Percentiles rank a stretch among this genome's conserved stretches.
phyloP scores from a whole-genome alignment of 53 echinoderm and acorn worm genomes.

The Paracentrotus lividus region DNA sequence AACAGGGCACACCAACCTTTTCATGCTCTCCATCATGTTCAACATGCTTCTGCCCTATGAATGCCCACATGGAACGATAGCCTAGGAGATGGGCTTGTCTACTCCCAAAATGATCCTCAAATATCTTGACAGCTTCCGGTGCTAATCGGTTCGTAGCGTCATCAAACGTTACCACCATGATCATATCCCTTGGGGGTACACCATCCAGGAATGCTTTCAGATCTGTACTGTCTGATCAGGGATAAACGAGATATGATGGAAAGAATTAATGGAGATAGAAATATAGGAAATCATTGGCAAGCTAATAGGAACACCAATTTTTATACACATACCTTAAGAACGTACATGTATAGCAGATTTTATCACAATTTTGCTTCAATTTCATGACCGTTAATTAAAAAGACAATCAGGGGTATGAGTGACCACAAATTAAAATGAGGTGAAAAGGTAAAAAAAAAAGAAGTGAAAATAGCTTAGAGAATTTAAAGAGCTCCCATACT shows the following conservation, averaged over 20 bases:
- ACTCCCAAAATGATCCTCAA: conserved; percentile 71
- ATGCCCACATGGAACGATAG: conserved; percentile 68
- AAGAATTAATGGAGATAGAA: not conserved
- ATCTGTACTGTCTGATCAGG: conserved; percentile 48
- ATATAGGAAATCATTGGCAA: not conserved
- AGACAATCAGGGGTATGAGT: too few species aligned
- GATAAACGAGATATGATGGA: not conserved
- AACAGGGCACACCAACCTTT: conserved; percentile 8
- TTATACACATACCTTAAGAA: too few species aligned
- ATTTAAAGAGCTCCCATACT: too few species aligned
- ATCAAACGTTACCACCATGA: conserved; percentile 61
- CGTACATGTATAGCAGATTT: too few species aligned
- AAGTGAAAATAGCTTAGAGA: too few species aligned
- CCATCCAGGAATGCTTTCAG: conserved; percentile 51
- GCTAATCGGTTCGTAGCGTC: conserved; percentile 62
- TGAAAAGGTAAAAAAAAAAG: too few species aligned
- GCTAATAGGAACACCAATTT: not conserved
- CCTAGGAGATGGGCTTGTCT: conserved; percentile 43
- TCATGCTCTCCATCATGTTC: conserved; percentile 67
- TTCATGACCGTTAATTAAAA: too few species aligned
- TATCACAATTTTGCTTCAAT: too few species aligned
- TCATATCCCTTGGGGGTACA: conserved; percentile 36
- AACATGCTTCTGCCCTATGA: conserved; percentile 70
- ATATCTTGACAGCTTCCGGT: conserved; percentile 61
- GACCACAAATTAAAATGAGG: too few species aligned